phyloP scores from a whole-genome alignment of 2,888 invertebrate genomes.

The Morpho achilles region DNA sequence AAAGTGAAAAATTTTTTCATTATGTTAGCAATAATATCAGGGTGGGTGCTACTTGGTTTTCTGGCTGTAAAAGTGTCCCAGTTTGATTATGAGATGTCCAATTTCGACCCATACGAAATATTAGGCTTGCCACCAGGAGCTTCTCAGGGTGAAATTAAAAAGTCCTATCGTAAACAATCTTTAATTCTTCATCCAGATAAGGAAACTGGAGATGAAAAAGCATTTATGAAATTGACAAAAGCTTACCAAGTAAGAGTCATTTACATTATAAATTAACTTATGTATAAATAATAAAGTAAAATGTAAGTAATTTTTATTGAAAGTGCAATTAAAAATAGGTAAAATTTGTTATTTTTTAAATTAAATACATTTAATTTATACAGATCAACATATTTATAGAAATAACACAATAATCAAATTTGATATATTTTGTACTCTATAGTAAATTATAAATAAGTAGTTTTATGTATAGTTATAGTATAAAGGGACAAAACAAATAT shows the following conservation, averaged over 20 bases:
- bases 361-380: too few relatives aligned
- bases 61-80: conserved; percentile 95
- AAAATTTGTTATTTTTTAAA: too few relatives aligned
- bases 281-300: background rate
- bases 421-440: too few relatives aligned
- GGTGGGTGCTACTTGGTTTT: conserved; percentile 90
- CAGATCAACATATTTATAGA: too few relatives aligned
- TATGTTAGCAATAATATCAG: conserved; percentile 87
- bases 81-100: conserved; percentile 98
- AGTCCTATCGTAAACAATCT: conserved; percentile 96
- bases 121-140: conserved; percentile 93
- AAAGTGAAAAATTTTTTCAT: conserved; percentile 89
- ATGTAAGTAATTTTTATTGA: too few relatives aligned
- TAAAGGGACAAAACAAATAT: too few relatives aligned
- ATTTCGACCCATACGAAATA: conserved; percentile 99
- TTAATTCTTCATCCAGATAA: conserved; percentile 98
- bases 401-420: too few relatives aligned
- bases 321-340: too few relatives aligned
- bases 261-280: conserved; percentile 3
- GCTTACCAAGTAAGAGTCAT: conserved; percentile 84
- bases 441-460: too few relatives aligned
- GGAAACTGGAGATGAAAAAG: conserved; percentile 97
- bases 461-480: too few relatives aligned
- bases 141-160: conserved; percentile 93
- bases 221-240: conserved; percentile 98